Evolutionary conservation across 2,888 invertebrate species (phyloP), one percentile per base, ranked within the genome.

Genomic region (Agonopterix alstromeriana): DNA sequence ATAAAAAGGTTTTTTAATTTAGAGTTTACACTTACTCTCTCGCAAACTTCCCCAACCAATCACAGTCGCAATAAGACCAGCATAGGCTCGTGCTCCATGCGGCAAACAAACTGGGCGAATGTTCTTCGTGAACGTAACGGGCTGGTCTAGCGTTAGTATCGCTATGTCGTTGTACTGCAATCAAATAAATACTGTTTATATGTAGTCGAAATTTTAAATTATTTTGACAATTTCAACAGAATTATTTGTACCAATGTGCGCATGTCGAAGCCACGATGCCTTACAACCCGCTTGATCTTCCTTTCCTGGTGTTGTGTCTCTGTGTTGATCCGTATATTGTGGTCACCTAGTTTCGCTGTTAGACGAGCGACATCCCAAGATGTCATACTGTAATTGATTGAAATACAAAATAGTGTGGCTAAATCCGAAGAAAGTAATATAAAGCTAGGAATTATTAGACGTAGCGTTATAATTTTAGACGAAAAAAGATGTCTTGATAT

Each of bases 11-110:
- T n/a, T n/a, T n/a, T n/a, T n/a, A 38, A 41, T 14, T 17, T 3
- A 17, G 10, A 38, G n/a, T n/a, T 8, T 9, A 52, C 55, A 80
- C 91, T 89, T 70, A 94, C 94, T 93, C 80, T 95, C 95, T 65
- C 93, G 85, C 55, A 95, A 84, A 65, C 95, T 95, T 44, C 96
- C 97, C 97, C 97, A 97, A 42, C 97, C 97, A 50, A 95, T 94
- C 3, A 97, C 96, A 0, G 95, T 96, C 1, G 92, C 96, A 9
- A 91, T 89, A 56, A 91, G 90, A 1, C 95, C 95, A 36, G 91
- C 88, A 67, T 94, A 95, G 1, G 90, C 90, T 45, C 90, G 82
- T 7, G 89, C 78, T 10, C 91, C 90, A 9, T 75, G 65, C 7
- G 96, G 95, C 58, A 97, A 75, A 65, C 97, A 97, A 51, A 97